Percentiles rank a stretch among this genome's conserved stretches.
Conservation (phyloP, 2,113 vertebrate genomes). For the Nasalis larvatus region DNA sequence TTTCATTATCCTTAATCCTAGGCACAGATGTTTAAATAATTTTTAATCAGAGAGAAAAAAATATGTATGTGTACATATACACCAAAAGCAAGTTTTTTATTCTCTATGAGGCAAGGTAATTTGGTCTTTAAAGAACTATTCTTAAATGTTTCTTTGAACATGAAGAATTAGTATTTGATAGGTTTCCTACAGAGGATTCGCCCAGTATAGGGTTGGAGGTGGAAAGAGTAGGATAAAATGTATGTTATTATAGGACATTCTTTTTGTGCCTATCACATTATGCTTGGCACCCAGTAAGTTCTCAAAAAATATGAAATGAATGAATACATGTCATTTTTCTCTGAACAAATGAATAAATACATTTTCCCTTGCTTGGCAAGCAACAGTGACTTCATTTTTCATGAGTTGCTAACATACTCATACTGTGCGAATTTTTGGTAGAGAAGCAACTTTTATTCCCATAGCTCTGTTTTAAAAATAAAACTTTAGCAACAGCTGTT, state of each 20-base stretch:
- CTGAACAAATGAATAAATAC: not conserved
- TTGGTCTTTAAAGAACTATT: constrained; percentile 5
- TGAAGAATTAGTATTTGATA: not conserved
- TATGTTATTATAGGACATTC: not conserved
- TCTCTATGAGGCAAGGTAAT: not conserved
- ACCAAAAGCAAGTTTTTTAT: not conserved
- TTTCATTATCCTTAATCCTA: constrained; percentile 69
- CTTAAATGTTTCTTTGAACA: constrained; percentile 14
- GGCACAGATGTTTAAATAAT: constrained; percentile 49
- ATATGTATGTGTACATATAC: not conserved
- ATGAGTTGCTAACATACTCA: not conserved
- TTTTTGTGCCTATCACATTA: not conserved
- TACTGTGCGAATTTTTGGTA: not conserved
- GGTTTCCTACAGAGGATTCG: not conserved
- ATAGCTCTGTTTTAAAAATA: constrained; percentile 47
- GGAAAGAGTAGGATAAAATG: not conserved
- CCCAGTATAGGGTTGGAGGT: not conserved
- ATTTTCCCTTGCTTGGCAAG: constrained; percentile 9
- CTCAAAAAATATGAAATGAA: not conserved
- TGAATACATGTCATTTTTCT: not conserved
- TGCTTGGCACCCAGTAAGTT: not conserved
- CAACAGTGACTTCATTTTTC: not conserved
- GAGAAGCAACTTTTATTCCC: constrained; percentile 3
- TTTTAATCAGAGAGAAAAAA: constrained; percentile 59
- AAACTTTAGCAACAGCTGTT: not conserved